Evolutionary conservation across 2,888 invertebrate genomes (phyloP).

Genomic region (Trichogramma evanescens): DNA sequence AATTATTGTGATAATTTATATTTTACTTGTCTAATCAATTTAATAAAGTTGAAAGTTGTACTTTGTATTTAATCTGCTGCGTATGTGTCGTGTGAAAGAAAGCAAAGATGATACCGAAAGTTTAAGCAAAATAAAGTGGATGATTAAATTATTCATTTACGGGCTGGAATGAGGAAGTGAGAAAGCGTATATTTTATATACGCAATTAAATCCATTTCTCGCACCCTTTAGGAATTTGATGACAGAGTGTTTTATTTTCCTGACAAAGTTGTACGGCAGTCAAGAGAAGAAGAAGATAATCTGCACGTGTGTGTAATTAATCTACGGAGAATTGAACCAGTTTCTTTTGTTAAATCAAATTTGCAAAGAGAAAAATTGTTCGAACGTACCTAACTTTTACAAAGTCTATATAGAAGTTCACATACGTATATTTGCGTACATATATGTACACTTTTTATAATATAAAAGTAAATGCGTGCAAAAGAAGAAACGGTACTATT

Average conservation of each 20-base stretch:
- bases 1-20: too few species aligned
- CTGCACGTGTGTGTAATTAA: slow-evolving; percentile 7
- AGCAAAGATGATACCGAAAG: too few species aligned
- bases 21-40: too few species aligned
- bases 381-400: background rate
- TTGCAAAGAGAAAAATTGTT: background rate
- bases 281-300: background rate
- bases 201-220: slow-evolving; percentile 11
- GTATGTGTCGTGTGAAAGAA: too few species aligned
- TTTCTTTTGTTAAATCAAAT: slow-evolving; percentile 8
- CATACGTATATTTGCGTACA: too few species aligned
- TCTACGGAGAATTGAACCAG: background rate
- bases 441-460: too few species aligned
- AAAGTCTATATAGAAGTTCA: too few species aligned
- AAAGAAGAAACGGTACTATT: background rate
- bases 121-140: background rate
- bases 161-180: background rate
- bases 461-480: too few species aligned
- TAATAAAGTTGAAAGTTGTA: too few species aligned
- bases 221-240: background rate
- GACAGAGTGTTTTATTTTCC: slow-evolving; percentile 8
- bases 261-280: slow-evolving; percentile 5
- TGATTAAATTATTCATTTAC: slow-evolving; percentile 8
- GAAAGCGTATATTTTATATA: slow-evolving; percentile 6
- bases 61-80: too few species aligned